A percentile compares a stretch with the other conserved stretches of the same genome.
Conservation (phyloP, 2,888 invertebrate species). For the Megaustenia siamemsis region DNA sequence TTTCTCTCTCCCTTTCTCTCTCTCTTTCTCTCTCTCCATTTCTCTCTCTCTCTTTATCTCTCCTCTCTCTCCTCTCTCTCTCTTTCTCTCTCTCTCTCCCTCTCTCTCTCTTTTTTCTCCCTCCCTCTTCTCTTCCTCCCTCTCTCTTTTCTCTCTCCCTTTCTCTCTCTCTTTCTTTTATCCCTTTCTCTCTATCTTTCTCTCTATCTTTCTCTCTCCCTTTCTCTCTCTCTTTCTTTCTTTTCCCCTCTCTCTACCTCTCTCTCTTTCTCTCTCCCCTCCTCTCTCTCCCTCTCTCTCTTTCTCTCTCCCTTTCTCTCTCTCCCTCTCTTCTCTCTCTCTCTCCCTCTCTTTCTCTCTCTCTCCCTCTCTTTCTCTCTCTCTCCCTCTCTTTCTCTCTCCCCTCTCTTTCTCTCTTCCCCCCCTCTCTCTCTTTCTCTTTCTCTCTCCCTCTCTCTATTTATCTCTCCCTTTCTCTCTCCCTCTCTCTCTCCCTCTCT, state of each 20-base stretch:
- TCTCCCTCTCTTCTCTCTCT: neutral
- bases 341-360: conserved; percentile 10
- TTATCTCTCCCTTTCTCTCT: no score
- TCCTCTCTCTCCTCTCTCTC: no score
- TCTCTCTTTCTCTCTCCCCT: conserved; percentile 17
- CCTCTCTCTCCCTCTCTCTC: neutral
- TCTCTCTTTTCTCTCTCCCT: no score
- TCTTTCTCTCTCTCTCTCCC: conserved; percentile 30
- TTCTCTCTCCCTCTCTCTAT: neutral
- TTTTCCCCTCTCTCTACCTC: neutral
- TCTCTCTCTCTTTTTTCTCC: neutral
- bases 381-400: neutral
- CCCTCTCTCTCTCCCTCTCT: conserved; percentile 35
- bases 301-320: neutral
- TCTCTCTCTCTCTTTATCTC: no score
- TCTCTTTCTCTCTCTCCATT: no score
- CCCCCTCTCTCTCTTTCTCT: neutral
- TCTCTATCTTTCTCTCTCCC: neutral
- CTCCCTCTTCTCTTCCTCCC: conserved; percentile 22
- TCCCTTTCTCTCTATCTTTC: neutral
- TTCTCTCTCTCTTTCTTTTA: neutral
- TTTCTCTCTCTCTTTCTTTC: neutral
- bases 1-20: neutral
- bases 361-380: neutral
- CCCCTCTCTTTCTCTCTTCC: neutral